Evolutionary conservation across 2,888 invertebrate genomes (phyloP).

Genomic region (Punctoribates punctum): DNA sequence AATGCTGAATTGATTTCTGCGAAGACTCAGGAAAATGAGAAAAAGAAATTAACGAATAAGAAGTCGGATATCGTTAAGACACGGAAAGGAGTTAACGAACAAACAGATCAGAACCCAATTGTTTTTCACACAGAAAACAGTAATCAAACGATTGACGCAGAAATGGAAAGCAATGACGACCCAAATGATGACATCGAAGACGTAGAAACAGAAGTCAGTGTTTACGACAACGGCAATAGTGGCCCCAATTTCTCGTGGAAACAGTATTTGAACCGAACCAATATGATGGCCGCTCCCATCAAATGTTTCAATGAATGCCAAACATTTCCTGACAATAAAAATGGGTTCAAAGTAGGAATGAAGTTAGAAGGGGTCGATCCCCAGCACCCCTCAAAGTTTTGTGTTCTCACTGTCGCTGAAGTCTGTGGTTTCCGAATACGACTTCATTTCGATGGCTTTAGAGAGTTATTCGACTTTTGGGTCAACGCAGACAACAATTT

Average conservation of each 20-base stretch:
- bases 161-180: not conserved
- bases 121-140: slow-evolving; percentile 16
- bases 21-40: not conserved
- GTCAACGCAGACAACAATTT: slow-evolving; percentile 84
- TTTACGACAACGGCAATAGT: slow-evolving; percentile 53
- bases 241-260: slow-evolving; percentile 70
- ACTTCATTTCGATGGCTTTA: slow-evolving; percentile 86
- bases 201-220: slow-evolving; percentile 41
- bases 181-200: no score
- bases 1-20: not conserved
- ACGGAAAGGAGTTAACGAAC: not conserved
- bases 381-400: slow-evolving; percentile 79
- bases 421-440: slow-evolving; percentile 73
- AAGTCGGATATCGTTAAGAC: not conserved
- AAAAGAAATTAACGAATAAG: not conserved
- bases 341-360: slow-evolving; percentile 65
- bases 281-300: slow-evolving; percentile 68
- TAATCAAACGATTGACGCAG: not conserved
- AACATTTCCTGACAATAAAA: slow-evolving; percentile 44
- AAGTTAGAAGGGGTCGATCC: slow-evolving; percentile 91
- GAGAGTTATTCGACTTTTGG: slow-evolving; percentile 87
- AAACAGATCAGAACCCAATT: not conserved
- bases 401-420: slow-evolving; percentile 70
- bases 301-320: slow-evolving; percentile 59
- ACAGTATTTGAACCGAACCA: slow-evolving; percentile 68